Evolutionary conservation across 2,888 invertebrate species (phyloP).

Genomic region (Plagodis dolabraria): DNA sequence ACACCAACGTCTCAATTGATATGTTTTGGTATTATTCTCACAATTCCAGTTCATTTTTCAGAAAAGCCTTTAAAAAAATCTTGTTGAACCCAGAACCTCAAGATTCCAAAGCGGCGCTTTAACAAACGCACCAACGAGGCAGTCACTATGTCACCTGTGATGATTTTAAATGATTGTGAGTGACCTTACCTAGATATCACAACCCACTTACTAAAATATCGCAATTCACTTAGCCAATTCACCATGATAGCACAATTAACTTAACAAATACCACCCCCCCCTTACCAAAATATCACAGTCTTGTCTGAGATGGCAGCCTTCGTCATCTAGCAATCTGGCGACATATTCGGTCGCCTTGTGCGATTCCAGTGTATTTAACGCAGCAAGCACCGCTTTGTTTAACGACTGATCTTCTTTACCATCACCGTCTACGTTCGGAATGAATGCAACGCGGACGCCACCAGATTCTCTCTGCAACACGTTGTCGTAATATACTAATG

Average conservation of each 20-base stretch:
- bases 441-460: conserved; percentile 88
- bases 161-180: no score
- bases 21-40: no score
- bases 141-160: no score
- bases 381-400: conserved; percentile 89
- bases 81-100: neutral
- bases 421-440: conserved; percentile 87
- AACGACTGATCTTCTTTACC: conserved; percentile 80
- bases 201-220: no score
- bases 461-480: conserved; percentile 85
- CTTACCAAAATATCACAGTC: conserved; percentile 85
- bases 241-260: conserved; percentile 27
- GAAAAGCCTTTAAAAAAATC: neutral
- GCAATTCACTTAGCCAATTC: neutral
- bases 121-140: no score
- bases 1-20: no score
- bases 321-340: conserved; percentile 82
- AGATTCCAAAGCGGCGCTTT: no score
- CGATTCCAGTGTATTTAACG: conserved; percentile 85
- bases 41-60: no score
- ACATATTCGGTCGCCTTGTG: conserved; percentile 86
- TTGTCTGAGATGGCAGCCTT: conserved; percentile 80
- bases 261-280: no score
- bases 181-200: no score
- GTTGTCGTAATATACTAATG: neutral